Conservation (phyloP, 2,113 vertebrate species). For the Melanocharis versteri region DNA sequence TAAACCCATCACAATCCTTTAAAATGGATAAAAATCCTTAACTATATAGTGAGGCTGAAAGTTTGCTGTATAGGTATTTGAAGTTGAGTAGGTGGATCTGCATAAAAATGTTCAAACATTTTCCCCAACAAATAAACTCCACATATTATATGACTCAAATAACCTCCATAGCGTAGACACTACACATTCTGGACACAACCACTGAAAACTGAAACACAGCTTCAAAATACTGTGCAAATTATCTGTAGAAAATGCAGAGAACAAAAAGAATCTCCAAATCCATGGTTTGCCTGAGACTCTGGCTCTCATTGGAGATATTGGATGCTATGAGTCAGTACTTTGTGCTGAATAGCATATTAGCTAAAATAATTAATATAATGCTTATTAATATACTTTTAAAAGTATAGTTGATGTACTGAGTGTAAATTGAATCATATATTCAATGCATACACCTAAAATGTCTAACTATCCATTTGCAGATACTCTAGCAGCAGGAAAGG, state of each 20-base stretch:
- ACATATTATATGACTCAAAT: background rate
- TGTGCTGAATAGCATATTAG: background rate
- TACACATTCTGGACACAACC: background rate
- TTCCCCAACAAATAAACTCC: background rate
- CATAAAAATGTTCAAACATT: background rate
- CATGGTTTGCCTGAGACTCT: background rate
- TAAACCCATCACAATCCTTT: background rate
- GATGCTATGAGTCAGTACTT: background rate
- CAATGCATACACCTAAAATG: background rate
- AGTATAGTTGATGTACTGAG: background rate
- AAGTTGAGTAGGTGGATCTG: background rate
- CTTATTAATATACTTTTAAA: background rate
- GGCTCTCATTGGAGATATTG: accelerated
- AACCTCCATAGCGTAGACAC: accelerated
- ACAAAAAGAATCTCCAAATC: background rate
- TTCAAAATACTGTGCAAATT: background rate
- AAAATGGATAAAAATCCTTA: background rate
- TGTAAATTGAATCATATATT: background rate
- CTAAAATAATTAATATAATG: background rate
- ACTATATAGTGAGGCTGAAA: background rate
- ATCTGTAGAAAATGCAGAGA: background rate
- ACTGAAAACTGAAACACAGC: background rate
- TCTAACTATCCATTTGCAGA: background rate
- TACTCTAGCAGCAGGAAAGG: background rate
- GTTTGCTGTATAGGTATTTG: background rate